These are phyloP conservation scores for Halictus ligatus DNA, from an alignment of 2,888 invertebrate genomes.

Conservation along the genomic window DNA sequence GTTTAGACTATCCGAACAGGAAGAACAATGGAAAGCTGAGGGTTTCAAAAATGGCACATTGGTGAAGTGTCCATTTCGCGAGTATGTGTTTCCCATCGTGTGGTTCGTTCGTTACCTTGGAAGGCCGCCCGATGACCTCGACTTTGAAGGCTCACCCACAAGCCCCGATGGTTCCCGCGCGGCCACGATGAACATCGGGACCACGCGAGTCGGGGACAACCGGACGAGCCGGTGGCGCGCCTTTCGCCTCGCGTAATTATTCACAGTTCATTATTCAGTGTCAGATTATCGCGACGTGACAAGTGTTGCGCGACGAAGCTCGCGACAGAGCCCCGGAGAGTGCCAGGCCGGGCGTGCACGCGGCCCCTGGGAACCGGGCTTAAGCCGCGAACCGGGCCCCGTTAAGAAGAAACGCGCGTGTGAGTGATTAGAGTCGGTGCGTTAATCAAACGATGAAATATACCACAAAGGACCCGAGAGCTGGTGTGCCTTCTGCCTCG, in stretches of 20 bases:
- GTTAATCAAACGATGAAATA: constrained; percentile 81
- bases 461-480: constrained; percentile 64
- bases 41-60: neutral
- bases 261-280: constrained; percentile 69
- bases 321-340: constrained; percentile 12
- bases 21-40: neutral
- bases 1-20: neutral
- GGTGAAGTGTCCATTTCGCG: neutral
- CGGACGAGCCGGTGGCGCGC: constrained; percentile 41
- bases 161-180: constrained; percentile 39
- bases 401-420: constrained; percentile 69
- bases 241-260: constrained; percentile 68
- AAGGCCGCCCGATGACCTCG: constrained; percentile 75
- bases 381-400: constrained; percentile 24
- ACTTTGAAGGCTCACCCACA: constrained; percentile 69
- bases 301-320: constrained; percentile 61
- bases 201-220: constrained; percentile 19
- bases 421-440: constrained; percentile 77
- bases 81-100: constrained; percentile 21
- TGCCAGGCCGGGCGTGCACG: neutral
- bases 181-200: constrained; percentile 21
- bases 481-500: constrained; percentile 41
- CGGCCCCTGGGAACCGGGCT: constrained; percentile 45
- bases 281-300: constrained; percentile 67
- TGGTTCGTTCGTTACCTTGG: constrained; percentile 71